A percentile compares a stretch with the other conserved stretches of the same genome.
Evolutionary conservation across 1,140 invertebrate genomes (phyloP).

Genomic region (Drosophila ercepeae): DNA sequence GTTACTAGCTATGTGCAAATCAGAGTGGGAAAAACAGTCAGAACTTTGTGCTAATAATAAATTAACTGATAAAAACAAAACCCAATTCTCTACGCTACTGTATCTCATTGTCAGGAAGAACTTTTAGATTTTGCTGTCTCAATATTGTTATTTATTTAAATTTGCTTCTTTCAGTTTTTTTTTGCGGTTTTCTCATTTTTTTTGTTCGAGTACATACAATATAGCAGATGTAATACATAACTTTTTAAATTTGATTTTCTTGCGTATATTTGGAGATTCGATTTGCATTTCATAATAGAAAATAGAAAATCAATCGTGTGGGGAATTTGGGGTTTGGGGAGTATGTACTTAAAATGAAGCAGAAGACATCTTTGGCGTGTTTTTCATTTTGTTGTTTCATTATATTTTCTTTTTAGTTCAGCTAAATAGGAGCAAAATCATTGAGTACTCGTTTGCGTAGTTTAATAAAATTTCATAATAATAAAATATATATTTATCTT

Average conservation of each 20-base stretch:
- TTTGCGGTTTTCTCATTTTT: conserved; percentile 39
- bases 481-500: conserved; percentile 72
- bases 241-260: conserved; percentile 76
- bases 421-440: conserved; percentile 79
- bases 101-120: conserved; percentile 15
- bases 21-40: conserved; percentile 10
- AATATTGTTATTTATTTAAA: conserved; percentile 80
- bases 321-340: conserved; percentile 15
- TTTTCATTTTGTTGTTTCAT: conserved; percentile 43
- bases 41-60: neutral
- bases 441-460: conserved; percentile 76
- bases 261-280: conserved; percentile 61
- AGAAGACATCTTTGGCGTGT: conserved; percentile 82
- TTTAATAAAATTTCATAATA: conserved; percentile 79
- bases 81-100: neutral
- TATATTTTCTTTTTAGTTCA: conserved; percentile 49
- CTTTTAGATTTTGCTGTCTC: conserved; percentile 53
- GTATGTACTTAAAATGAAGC: conserved; percentile 75
- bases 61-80: neutral
- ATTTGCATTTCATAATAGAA: conserved; percentile 67
- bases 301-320: conserved; percentile 3
- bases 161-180: conserved; percentile 66
- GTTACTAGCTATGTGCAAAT: conserved; percentile 26
- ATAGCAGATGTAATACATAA: conserved; percentile 81
- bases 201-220: conserved; percentile 74